phyloP scores from a whole-genome alignment of 2,797 vertebrate species.

The Garrulus glandarius region DNA sequence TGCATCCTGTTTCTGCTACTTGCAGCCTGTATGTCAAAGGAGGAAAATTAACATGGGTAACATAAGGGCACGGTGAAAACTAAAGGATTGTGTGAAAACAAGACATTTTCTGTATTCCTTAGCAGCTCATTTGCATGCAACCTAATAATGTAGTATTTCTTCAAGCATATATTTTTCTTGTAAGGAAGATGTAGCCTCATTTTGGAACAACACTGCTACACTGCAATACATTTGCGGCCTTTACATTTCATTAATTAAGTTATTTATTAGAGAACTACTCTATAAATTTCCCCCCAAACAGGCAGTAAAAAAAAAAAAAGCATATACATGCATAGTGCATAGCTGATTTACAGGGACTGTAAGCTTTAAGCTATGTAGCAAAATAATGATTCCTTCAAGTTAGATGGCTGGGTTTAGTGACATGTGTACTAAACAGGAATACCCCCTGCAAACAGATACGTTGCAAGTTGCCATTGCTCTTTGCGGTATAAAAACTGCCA shows the following conservation, averaged over 20 bases:
- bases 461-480: background rate
- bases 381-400: constrained; percentile 18
- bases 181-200: background rate
- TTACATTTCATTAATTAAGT: constrained; percentile 24
- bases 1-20: background rate
- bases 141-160: background rate
- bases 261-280: constrained; percentile 31
- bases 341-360: background rate
- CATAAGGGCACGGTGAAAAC: background rate
- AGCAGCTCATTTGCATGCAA: background rate
- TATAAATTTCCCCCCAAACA: background rate
- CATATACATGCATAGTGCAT: background rate
- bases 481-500: background rate
- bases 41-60: background rate
- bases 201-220: background rate
- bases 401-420: background rate
- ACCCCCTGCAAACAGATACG: background rate
- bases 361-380: background rate
- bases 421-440: background rate
- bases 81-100: background rate
- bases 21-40: background rate
- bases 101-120: background rate
- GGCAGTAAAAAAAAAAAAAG: background rate
- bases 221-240: background rate
- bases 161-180: background rate